Conservation (phyloP, 2,113 vertebrate species). For the Scolopax mira region DNA sequence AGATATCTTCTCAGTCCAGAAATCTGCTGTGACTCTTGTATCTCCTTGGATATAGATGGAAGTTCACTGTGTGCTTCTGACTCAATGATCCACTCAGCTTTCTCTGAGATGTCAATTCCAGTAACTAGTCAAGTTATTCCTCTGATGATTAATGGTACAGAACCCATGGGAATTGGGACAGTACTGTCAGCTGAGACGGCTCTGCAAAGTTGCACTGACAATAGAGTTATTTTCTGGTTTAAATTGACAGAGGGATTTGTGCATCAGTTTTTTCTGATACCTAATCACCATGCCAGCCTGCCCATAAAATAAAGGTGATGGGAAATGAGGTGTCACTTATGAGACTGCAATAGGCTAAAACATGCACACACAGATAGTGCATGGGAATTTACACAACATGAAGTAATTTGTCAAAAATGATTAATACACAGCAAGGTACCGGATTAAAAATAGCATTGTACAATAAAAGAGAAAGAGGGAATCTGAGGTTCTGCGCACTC, state of each 20-base stretch:
- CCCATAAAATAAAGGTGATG: not conserved
- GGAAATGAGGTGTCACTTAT: not conserved
- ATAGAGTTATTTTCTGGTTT: not conserved
- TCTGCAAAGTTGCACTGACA: not conserved
- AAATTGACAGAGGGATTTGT: not conserved
- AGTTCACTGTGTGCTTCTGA: no score
- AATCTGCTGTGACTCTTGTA: not conserved
- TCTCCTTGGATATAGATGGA: not conserved
- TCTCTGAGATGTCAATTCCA: not conserved
- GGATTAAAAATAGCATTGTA: conserved; percentile 17
- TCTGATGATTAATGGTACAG: not conserved
- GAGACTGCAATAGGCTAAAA: not conserved
- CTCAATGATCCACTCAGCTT: not conserved
- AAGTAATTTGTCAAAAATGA: conserved; percentile 40
- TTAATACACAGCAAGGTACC: not conserved
- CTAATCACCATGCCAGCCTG: not conserved
- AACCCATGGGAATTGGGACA: fast-evolving
- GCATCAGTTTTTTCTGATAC: not conserved
- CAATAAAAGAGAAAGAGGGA: conserved; percentile 5
- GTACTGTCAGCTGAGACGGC: not conserved
- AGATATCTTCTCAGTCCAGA: not conserved
- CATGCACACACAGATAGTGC: not conserved
- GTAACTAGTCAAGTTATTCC: not conserved
- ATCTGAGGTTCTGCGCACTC: not conserved
- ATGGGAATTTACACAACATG: not conserved